A percentile compares a stretch with the other conserved stretches of the same genome.
Conservation (phyloP, 2,797 vertebrate species). For the Pseudopleuronectes americanus region DNA sequence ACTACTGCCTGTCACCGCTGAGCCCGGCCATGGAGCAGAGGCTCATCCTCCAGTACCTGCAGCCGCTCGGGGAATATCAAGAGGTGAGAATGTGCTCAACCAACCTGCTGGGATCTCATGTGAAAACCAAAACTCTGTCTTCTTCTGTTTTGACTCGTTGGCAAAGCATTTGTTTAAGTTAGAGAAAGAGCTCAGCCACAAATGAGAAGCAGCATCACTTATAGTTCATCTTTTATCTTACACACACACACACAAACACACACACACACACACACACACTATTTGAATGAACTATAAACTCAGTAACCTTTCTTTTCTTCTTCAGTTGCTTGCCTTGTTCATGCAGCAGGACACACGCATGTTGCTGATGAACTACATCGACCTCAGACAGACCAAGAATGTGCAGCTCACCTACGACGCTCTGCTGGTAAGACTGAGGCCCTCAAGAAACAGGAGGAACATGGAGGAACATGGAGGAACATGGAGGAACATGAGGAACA, state of each 20-base stretch:
- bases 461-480: too few relatives aligned
- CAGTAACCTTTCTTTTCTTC: not conserved
- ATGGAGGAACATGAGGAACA: too few relatives aligned
- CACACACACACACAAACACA: not conserved
- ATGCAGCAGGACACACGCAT: constrained; percentile 95
- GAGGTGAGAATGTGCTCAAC: constrained; percentile 85
- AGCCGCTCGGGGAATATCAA: constrained; percentile 94
- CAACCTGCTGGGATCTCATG: too few relatives aligned
- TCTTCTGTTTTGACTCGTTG: too few relatives aligned
- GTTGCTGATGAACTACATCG: constrained; percentile 95
- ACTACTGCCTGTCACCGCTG: constrained; percentile 91
- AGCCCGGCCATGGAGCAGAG: constrained; percentile 93
- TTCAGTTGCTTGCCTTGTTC: constrained; percentile 92
- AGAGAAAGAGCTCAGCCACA: too few relatives aligned
- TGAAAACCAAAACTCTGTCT: too few relatives aligned
- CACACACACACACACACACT: not conserved
- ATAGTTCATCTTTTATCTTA: too few relatives aligned
- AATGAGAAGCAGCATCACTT: too few relatives aligned
- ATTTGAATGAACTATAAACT: too few relatives aligned
- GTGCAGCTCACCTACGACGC: constrained; percentile 95
- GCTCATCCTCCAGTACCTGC: constrained; percentile 95
- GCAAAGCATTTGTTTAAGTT: too few relatives aligned
- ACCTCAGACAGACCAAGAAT: constrained; percentile 89
- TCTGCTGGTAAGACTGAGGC: constrained; percentile 86
- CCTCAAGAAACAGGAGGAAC: not conserved